These are phyloP conservation scores for Didymodactylos carnosus DNA, from an alignment of 2,888 invertebrate species.

Conservation along the genomic window DNA sequence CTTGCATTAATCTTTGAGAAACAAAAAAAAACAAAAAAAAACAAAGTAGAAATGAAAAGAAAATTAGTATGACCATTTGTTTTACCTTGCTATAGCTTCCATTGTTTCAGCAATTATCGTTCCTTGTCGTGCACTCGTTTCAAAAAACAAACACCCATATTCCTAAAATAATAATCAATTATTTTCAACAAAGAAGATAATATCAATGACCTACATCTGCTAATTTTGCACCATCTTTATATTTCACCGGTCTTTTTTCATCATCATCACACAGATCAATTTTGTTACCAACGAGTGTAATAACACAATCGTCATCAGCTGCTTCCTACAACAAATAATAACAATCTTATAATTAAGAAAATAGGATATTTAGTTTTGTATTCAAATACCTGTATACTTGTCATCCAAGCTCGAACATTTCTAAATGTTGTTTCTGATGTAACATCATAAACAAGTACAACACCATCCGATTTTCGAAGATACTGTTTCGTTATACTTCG, in stretches of 20 bases:
- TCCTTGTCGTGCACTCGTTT: conserved; percentile 39
- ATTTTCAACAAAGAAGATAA: neutral
- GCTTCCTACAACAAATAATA: neutral
- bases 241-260: conserved; percentile 28
- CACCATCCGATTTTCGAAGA: conserved; percentile 42
- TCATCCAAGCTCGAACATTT: conserved; percentile 38
- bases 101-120: conserved; percentile 34
- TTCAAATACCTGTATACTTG: neutral
- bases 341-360: too few relatives aligned
- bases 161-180: conserved; percentile 28
- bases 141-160: conserved; percentile 37
- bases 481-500: conserved; percentile 42
- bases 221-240: conserved; percentile 34
- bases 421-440: conserved; percentile 38
- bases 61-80: too few relatives aligned
- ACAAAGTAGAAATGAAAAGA: neutral
- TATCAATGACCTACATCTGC: conserved; percentile 30
- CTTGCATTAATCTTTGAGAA: conserved; percentile 5
- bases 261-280: conserved; percentile 35
- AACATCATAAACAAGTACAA: conserved; percentile 41
- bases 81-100: conserved; percentile 21
- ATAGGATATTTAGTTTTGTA: too few relatives aligned
- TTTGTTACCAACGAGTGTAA: conserved; percentile 40
- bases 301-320: conserved; percentile 15
- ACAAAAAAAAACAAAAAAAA: neutral